Base-by-base conservation (phyloP, 2,113 vertebrate species). In the Geococcyx californianus region DNA sequence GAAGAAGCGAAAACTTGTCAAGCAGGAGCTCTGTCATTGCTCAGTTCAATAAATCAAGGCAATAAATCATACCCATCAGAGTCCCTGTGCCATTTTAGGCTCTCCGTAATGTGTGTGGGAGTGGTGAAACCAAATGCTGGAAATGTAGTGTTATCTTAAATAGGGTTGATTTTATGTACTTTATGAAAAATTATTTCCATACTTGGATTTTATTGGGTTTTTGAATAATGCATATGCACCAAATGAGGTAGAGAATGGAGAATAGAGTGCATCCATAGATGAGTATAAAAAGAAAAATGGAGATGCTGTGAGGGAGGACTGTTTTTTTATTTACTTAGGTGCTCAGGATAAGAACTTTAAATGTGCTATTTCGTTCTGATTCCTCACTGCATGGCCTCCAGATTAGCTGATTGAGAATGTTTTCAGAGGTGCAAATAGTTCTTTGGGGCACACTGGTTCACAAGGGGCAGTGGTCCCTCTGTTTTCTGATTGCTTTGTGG, bases 1-100 rank as follows among this genome's bases (percentile, higher is more conserved):
- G 86, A 97, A 96, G 97, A 95, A 98, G 97, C 17, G 95, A 92
- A 97, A 97, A 94, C 92, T 92, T 97, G 96, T 96, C 94, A 90
- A 95, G 96, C 11, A 16, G 89, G 94, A 94, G 88, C 95, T 98
- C 81, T 95, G 91, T 89, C 63, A 83, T 96, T 95, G 95, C 92
- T 84, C 74, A 85, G 87, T 96, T 96, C 95, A 94, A 96, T 98
- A 97, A 97, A 98, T 97, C 97, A 98, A 93, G 89, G 51, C 89
- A 89, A 93, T 97, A 97, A 97, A 97, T 97, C 96, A 97, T 66
- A 84, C 69, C 56, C 78, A 94, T 33, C 82, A 66, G 33, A 72
- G 58, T 86, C 76, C 55, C 56, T 55, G 54, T 94, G 94, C 89
- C 90, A 56, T 94, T 97, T 94, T 87, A 63, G 60, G 74, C 77